phyloP scores from a whole-genome alignment of 1,140 invertebrate species.

The Diuraphis noxia region DNA sequence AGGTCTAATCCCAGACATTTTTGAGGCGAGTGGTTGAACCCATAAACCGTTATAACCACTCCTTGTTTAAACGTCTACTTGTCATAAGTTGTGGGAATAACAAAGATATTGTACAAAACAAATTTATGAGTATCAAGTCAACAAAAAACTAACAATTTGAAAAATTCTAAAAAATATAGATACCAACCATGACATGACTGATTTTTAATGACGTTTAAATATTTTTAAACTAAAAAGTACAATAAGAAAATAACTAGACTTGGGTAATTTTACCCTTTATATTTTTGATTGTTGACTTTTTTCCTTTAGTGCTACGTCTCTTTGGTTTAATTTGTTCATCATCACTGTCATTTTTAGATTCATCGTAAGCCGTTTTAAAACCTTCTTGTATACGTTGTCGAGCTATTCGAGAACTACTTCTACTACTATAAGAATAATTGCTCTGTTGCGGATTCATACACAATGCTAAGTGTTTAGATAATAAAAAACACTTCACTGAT shows the following conservation, averaged over 20 bases:
- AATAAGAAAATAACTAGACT: not conserved
- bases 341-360: constrained; percentile 22
- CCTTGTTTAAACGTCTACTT: too few relatives aligned
- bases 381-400: constrained; percentile 46
- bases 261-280: not conserved
- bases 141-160: not conserved
- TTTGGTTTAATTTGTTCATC: constrained; percentile 7
- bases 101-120: not conserved
- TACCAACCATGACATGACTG: not conserved
- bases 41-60: too few relatives aligned
- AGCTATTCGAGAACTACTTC: constrained; percentile 47
- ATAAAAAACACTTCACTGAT: not conserved
- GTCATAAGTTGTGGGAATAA: not conserved
- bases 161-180: not conserved
- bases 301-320: not conserved
- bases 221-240: not conserved
- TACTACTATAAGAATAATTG: constrained; percentile 32
- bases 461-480: constrained; percentile 35
- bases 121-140: not conserved
- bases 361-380: constrained; percentile 21
- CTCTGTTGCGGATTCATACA: constrained; percentile 29
- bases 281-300: not conserved
- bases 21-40: too few relatives aligned
- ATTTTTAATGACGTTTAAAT: not conserved
- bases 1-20: too few relatives aligned